Evolutionary conservation across 2,113 vertebrate species (phyloP).

Genomic region (Paradisaea rubra): DNA sequence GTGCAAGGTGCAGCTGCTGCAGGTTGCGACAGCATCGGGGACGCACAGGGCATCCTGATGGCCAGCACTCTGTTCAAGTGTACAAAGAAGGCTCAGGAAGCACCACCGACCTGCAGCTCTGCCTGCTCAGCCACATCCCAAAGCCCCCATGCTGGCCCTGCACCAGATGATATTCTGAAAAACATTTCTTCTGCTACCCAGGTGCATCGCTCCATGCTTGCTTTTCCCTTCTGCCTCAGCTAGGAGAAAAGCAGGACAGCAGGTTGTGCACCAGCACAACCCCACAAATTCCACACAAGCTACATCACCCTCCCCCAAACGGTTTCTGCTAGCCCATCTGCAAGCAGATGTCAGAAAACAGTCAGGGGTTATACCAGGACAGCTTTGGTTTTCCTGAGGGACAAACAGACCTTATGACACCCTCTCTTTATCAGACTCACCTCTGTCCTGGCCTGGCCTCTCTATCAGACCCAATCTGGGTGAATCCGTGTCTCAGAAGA

Average conservation of each 20-base stretch:
- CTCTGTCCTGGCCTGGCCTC: neutral
- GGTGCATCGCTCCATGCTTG: neutral
- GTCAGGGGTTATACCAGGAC: neutral
- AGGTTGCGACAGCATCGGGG: neutral
- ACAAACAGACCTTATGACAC: neutral
- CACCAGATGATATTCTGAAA: neutral
- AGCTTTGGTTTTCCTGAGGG: neutral
- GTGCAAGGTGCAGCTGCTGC: accelerated
- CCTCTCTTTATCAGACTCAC: neutral
- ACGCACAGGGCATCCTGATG: neutral
- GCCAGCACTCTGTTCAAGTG: neutral
- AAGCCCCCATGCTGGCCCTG: neutral
- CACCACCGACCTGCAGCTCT: accelerated
- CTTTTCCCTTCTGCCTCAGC: neutral
- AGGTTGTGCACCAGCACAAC: neutral
- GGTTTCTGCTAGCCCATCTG: neutral
- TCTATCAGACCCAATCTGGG: accelerated
- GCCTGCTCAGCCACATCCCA: neutral
- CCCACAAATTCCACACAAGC: neutral
- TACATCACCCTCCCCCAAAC: neutral
- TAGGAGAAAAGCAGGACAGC: neutral
- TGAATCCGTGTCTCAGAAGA: neutral
- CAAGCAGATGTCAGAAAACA: neutral
- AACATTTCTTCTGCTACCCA: neutral
- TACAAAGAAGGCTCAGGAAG: neutral